Percentiles rank a stretch among this genome's conserved stretches.
These are phyloP conservation scores for Sphecodes monilicornis DNA, from an alignment of 2,888 invertebrate genomes.

Conservation along the genomic window DNA sequence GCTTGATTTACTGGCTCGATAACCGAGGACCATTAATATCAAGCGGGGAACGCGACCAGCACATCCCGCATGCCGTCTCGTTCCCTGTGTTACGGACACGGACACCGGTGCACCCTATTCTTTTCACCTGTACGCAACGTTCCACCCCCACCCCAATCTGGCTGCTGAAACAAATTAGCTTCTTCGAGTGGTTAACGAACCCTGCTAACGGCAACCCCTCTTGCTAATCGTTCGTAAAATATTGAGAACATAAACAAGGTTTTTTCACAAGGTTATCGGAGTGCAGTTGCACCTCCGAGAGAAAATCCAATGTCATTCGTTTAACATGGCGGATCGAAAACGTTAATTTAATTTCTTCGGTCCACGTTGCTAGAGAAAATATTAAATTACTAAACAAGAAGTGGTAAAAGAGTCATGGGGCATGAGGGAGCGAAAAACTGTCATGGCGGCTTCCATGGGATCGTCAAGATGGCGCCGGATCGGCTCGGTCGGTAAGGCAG, in stretches of 20 bases:
- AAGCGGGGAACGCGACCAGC: conserved; percentile 37
- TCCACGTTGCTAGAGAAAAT: background rate
- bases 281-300: background rate
- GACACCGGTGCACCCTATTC: conserved; percentile 2
- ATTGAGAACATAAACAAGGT: background rate
- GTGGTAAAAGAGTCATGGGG: background rate
- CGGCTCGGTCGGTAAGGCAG: background rate
- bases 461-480: background rate
- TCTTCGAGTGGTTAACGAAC: background rate
- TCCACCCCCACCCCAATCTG: background rate
- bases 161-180: background rate
- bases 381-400: background rate
- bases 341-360: no score
- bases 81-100: conserved; percentile 8
- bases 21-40: conserved; percentile 67
- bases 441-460: background rate
- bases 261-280: no score
- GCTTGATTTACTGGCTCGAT: conserved; percentile 68
- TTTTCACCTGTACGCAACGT: conserved; percentile 12
- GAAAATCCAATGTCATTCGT: background rate
- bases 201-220: background rate
- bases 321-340: no score
- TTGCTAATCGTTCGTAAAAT: background rate
- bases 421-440: background rate
- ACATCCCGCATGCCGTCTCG: conserved; percentile 35